Evolutionary conservation across 2,113 vertebrate species (phyloP).

Genomic region (Ptilorrhoa leucosticta): DNA sequence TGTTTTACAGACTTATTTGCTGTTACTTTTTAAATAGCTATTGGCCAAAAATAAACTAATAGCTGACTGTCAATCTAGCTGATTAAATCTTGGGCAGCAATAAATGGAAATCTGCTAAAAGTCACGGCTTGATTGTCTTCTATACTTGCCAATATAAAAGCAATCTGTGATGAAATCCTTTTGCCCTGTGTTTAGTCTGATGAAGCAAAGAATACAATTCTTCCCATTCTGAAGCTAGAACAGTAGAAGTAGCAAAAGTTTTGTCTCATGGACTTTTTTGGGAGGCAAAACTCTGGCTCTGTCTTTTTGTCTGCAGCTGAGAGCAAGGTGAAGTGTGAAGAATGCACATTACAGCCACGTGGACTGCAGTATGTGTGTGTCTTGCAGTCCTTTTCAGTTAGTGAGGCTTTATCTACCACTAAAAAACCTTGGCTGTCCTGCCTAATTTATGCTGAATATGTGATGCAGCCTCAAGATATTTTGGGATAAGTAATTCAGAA

Average conservation of each 20-base stretch:
- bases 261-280: neutral
- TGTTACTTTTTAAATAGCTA: neutral
- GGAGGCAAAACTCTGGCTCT: neutral
- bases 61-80: neutral
- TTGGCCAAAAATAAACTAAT: neutral
- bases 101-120: neutral
- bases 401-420: neutral
- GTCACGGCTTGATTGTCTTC: neutral
- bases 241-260: neutral
- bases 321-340: neutral
- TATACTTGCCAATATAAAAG: neutral
- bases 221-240: neutral
- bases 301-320: neutral
- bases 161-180: neutral
- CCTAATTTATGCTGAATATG: neutral
- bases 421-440: neutral
- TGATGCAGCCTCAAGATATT: neutral
- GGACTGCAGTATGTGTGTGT: neutral
- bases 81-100: neutral
- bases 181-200: neutral
- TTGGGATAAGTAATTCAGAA: neutral
- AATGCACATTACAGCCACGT: rapidly evolving
- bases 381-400: neutral
- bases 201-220: neutral
- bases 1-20: neutral